Conservation (phyloP, 2,113 vertebrate species). For the Apeltes quadracus region DNA sequence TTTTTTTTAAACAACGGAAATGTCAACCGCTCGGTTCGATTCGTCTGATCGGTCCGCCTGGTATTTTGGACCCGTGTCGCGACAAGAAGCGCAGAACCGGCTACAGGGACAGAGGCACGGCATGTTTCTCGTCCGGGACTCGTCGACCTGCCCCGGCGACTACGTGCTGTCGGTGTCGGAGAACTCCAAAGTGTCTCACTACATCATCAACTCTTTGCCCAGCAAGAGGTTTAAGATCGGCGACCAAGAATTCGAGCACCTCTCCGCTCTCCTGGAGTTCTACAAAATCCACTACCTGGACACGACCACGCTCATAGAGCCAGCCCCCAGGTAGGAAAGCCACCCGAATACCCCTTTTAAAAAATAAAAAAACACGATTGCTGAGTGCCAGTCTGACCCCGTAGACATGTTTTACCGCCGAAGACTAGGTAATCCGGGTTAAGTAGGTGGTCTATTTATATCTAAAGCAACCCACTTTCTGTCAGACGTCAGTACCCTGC, state of each 20-base stretch:
- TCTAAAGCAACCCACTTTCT: slow-evolving; percentile 44
- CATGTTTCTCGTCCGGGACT: slow-evolving; percentile 95
- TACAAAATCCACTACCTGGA: slow-evolving; percentile 99
- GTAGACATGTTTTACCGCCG: neutral
- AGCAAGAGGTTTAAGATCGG: slow-evolving; percentile 97
- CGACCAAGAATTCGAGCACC: slow-evolving; percentile 96
- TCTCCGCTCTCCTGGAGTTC: slow-evolving; percentile 95
- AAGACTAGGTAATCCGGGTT: neutral
- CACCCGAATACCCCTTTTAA: neutral
- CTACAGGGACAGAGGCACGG: slow-evolving; percentile 96
- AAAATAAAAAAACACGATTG: no score
- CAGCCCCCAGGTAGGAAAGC: slow-evolving; percentile 88
- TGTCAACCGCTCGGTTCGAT: slow-evolving; percentile 93
- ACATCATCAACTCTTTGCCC: slow-evolving; percentile 97
- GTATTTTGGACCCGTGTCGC: slow-evolving; percentile 94
- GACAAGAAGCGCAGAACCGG: slow-evolving; percentile 92
- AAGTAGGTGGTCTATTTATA: slow-evolving; percentile 45
- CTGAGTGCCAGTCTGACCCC: neutral
- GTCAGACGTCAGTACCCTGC: slow-evolving; percentile 2
- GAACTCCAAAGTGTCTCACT: slow-evolving; percentile 98
- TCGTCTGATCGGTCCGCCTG: slow-evolving; percentile 92
- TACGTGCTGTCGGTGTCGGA: slow-evolving; percentile 98
- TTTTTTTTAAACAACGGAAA: slow-evolving; percentile 70
- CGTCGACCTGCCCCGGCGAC: slow-evolving; percentile 96
- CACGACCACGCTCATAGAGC: slow-evolving; percentile 97